Percentiles rank a stretch among this genome's conserved stretches.
phyloP scores from a whole-genome alignment of 2,888 invertebrate species.

The Lymantria dispar region DNA sequence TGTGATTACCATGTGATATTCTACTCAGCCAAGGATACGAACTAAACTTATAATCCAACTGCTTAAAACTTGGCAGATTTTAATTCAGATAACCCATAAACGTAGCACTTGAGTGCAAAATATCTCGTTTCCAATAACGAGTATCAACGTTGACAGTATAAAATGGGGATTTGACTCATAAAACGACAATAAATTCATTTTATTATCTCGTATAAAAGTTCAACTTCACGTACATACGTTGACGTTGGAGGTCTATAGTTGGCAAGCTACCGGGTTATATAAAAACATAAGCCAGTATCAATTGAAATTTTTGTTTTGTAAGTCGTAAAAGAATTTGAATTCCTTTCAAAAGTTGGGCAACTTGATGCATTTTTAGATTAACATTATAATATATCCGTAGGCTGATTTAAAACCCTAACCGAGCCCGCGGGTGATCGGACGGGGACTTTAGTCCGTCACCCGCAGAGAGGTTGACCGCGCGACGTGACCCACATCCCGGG shows the following conservation, averaged over 20 bases:
- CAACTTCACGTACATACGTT: conserved; percentile 24
- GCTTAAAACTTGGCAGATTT: neutral
- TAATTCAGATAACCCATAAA: neutral
- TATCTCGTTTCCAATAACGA: conserved; percentile 2
- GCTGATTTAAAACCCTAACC: too few relatives aligned
- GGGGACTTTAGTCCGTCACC: too few relatives aligned
- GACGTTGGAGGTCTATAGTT: conserved; percentile 18
- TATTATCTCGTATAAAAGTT: conserved; percentile 35
- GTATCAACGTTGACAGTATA: conserved; percentile 16
- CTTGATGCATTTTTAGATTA: too few relatives aligned
- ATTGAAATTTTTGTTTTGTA: conserved; percentile 14
- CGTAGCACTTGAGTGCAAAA: conserved; percentile 8
- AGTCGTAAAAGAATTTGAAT: too few relatives aligned
- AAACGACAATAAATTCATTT: conserved; percentile 38
- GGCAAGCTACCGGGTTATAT: conserved; percentile 26
- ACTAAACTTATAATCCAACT: neutral
- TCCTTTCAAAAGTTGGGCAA: too few relatives aligned
- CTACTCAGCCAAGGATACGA: too few relatives aligned
- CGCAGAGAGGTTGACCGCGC: too few relatives aligned
- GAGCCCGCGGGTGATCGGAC: too few relatives aligned
- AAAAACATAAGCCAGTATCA: conserved; percentile 29
- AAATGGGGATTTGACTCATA: conserved; percentile 36
- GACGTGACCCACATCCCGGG: too few relatives aligned
- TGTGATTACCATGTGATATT: too few relatives aligned
- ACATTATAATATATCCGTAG: too few relatives aligned